Base-by-base conservation (phyloP, 2,888 invertebrate genomes). In the Melolontha melolontha region DNA sequence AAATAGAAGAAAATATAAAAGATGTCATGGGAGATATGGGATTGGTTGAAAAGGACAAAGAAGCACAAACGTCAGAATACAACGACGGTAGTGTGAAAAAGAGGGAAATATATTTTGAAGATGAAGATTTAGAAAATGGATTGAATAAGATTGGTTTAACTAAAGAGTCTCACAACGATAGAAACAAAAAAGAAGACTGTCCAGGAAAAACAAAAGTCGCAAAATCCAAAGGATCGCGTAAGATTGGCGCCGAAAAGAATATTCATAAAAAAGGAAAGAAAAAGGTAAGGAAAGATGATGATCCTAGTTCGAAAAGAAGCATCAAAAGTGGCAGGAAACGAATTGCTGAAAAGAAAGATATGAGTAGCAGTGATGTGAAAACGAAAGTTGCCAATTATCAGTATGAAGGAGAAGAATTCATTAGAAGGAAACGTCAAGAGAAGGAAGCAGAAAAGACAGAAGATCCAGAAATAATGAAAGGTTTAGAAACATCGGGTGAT, bases 401-500 rank as follows among this genome's bases (percentile, higher is more conserved):
- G 51, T 67, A 50, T 34, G 75, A 75, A 68, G 76, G 75, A 7
- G 76, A 73, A 17, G 72, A 54, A 11, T 75, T 67, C 52, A 70
- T 73, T 49, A 52, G 73, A 59, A 71, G 51, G 39, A 74, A 74
- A 52, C 66, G 74, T 10, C 71, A 71, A 41, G 68, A 70, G 22
- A 42, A 49, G 5, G 39, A 68, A 22, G 44, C 52, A 42, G 42
- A 64, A 54, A 67, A 72, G 69, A 41, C 62, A 41, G 72, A 73
- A 67, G 64, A 69, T 57, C 63, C 67, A 11, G 73, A 71, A 2
- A 70, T 77, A 8, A 72, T 78, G 70, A 76, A 76, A 64, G 75
- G 76, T 8, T 66, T 78, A 39, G 76, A 76, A 66, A 39, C 70
- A n/a, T 77, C 77, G 5, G 77, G 77, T 0, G 78, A 78, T 63